These are phyloP conservation scores for Palloptera scutellata DNA, from an alignment of 2,888 invertebrate species.

Conservation along the genomic window DNA sequence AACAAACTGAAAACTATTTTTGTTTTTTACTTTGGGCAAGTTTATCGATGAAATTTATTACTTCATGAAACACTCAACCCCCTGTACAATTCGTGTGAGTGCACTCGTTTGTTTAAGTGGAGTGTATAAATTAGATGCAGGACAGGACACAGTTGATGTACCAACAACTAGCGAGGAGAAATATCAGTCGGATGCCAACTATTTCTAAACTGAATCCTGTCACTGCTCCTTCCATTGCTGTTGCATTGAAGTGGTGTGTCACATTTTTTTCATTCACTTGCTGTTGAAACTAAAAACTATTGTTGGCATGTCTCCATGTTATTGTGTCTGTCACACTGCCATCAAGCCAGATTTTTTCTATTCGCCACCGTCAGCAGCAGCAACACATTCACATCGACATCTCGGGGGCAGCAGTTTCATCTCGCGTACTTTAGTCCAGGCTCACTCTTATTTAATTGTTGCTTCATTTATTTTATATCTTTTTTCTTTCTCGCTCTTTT, in stretches of 20 bases:
- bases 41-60: conserved; percentile 48
- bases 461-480: conserved; percentile 14
- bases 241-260: conserved; percentile 5
- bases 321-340: conserved; percentile 6
- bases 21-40: conserved; percentile 33
- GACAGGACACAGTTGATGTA: conserved; percentile 16
- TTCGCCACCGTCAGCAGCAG: not conserved
- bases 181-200: conserved; percentile 42
- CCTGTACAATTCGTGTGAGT: not conserved
- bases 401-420: conserved; percentile 10
- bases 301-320: conserved; percentile 32
- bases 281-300: conserved; percentile 27
- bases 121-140: conserved; percentile 1
- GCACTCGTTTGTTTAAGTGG: not conserved
- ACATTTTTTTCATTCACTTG: conserved; percentile 18
- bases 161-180: too few species aligned
- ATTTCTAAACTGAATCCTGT: conserved; percentile 38
- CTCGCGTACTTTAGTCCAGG: conserved; percentile 8
- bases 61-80: conserved; percentile 24
- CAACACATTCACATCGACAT: not conserved
- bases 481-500: conserved; percentile 3
- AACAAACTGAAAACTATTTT: conserved; percentile 28
- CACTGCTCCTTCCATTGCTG: conserved; percentile 19
- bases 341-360: conserved; percentile 8
- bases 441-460: conserved; percentile 16